Percentiles rank a stretch among this genome's conserved stretches.
phyloP scores from a whole-genome alignment of 2,113 vertebrate genomes.

The Brachyhypopomus gauderio region DNA sequence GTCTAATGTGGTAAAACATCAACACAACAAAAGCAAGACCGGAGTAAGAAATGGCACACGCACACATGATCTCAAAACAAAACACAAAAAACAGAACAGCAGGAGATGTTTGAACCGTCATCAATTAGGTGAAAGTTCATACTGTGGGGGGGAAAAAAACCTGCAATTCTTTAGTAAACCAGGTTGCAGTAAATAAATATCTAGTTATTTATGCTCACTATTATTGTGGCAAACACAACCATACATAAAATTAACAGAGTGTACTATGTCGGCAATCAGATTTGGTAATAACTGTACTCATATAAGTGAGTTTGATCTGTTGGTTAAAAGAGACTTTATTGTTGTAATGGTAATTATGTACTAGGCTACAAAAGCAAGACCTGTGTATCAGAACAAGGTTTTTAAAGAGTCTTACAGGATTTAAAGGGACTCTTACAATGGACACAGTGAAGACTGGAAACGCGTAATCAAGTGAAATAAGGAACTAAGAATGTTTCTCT shows the following conservation, averaged over 20 bases:
- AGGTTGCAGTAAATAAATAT: too few species aligned
- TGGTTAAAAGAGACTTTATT: background rate
- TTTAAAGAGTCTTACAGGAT: background rate
- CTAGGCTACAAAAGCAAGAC: background rate
- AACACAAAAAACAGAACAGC: background rate
- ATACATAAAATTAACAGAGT: too few species aligned
- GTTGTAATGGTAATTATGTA: background rate
- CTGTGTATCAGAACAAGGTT: background rate
- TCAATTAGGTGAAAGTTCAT: too few species aligned
- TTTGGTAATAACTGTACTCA: too few species aligned
- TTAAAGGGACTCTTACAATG: too few species aligned
- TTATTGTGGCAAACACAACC: too few species aligned
- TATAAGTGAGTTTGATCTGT: too few species aligned
- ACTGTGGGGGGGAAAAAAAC: too few species aligned
- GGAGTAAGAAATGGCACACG: background rate
- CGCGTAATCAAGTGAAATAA: background rate
- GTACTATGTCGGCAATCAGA: too few species aligned
- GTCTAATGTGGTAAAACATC: background rate
- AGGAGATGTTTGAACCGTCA: too few species aligned
- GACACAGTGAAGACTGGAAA: background rate
- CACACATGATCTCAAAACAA: background rate
- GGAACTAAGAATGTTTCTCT: background rate
- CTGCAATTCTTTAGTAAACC: too few species aligned
- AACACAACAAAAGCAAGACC: background rate
- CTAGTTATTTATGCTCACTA: too few species aligned